Evolutionary conservation across 1,140 invertebrate genomes (phyloP), one percentile per base, ranked within the genome.

Genomic region (Sminthurinus signatus): DNA sequence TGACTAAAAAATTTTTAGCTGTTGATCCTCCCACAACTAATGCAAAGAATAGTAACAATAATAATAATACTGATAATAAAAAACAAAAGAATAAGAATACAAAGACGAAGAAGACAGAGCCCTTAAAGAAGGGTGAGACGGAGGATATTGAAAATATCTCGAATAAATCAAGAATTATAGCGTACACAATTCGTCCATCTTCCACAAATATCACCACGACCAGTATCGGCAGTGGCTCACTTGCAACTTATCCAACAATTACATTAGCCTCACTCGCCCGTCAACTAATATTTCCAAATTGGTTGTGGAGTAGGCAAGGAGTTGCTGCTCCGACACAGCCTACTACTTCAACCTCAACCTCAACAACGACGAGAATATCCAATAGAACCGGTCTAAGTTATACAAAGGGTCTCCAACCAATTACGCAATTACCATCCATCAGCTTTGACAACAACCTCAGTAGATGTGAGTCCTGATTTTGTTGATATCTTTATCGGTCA

Each of bases 391-490:
- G 57, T 25, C 19, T 59, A 5, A 56, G 61, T 56, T 58, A 39
- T 44, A 56, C 50, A 10, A 59, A 60, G 4, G 15, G n/a, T 55
- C 60, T 31, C 39, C 57, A 12, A 62, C 1, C 36, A 23, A 62
- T 44, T 21, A 50, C 56, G 15, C 48, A 51, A 54, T n/a, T 59
- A 28, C 64, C 69, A n/a, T 50, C 69, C 4, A 68, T 71, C 25
- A 65, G 65, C 2, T 68, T 65, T 54, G 69, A 71, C 32, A 71
- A 68, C 50, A 68, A 68, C 44, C 57, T 67, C 27, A 68, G 62
- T 39, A 42, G 66, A 68, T 68, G 69, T 71, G 44, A 56, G 43
- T 60, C 46, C 19, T 27, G 28, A 54, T 54, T 23, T 15, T 54
- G 23, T 54, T 54, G 28, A 31, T 27, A 15, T 54, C 51, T 27